A percentile compares a stretch with the other conserved stretches of the same genome.
phyloP scores from a whole-genome alignment of 2,113 vertebrate genomes.

The Mormoops blainvillei region DNA sequence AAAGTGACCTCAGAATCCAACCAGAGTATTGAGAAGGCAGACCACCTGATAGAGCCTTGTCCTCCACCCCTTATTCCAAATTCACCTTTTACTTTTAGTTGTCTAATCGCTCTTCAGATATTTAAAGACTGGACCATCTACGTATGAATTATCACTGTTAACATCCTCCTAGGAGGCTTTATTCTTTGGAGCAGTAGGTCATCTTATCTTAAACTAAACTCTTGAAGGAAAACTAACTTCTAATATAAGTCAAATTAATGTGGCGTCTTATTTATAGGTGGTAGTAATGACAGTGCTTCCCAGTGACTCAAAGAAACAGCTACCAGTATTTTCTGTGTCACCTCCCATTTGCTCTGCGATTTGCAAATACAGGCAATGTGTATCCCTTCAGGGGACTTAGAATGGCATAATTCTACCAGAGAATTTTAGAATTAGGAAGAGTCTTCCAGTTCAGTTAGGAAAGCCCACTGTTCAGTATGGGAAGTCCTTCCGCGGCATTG shows the following conservation, averaged over 20 bases:
- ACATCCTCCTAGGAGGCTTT: conserved; percentile 14
- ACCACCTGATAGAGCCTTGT: background rate
- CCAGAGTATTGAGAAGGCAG: background rate
- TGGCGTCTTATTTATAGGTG: background rate
- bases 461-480: background rate
- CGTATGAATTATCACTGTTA: background rate
- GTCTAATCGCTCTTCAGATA: background rate
- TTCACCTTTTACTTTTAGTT: background rate
- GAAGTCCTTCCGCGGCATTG: background rate
- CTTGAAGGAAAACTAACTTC: conserved; percentile 9
- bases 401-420: background rate
- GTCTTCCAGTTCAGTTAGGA: background rate
- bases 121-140: background rate
- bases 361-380: background rate
- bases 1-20: background rate
- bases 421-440: background rate
- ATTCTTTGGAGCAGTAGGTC: conserved; percentile 22
- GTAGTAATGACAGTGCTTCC: background rate
- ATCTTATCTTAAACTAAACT: conserved; percentile 43
- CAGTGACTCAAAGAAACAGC: background rate
- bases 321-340: background rate
- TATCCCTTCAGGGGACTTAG: background rate
- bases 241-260: background rate
- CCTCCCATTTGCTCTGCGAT: background rate
- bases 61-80: background rate